Evolutionary conservation across 1,140 invertebrate genomes (phyloP).

Genomic region (Lordiphosa clarofinis): DNA sequence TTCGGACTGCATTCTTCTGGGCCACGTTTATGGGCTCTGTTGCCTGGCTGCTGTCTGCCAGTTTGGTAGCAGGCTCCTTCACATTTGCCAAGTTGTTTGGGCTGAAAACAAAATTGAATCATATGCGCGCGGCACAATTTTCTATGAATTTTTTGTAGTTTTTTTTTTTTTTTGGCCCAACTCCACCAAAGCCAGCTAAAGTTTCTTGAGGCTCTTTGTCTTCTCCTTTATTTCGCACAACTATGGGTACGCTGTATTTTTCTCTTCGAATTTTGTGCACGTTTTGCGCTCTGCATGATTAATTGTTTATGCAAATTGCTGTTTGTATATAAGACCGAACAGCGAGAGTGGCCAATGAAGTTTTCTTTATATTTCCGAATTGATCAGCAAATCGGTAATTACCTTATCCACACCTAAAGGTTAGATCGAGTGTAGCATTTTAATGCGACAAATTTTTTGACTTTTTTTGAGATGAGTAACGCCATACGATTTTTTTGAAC

Average conservation of each 20-base stretch:
- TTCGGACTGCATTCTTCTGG: slow-evolving; percentile 75
- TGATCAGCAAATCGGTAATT: too few species aligned
- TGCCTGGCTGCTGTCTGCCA: slow-evolving; percentile 12
- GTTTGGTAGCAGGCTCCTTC: slow-evolving; percentile 26
- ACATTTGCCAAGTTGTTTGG: slow-evolving; percentile 41
- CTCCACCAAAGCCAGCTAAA: too few species aligned
- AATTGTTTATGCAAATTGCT: slow-evolving; percentile 76
- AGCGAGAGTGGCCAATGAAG: background rate
- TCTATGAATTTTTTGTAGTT: slow-evolving; percentile 2
- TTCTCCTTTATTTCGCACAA: slow-evolving; percentile 18
- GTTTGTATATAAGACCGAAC: slow-evolving; percentile 48
- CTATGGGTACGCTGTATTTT: slow-evolving; percentile 46
- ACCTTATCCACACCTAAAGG: too few species aligned
- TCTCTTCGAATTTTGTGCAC: slow-evolving; percentile 62
- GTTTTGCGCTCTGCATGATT: slow-evolving; percentile 72
- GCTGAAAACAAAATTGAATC: slow-evolving; percentile 69
- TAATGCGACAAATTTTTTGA: too few species aligned
- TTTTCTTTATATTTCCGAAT: too few species aligned
- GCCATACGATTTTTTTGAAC: too few species aligned
- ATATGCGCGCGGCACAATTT: slow-evolving; percentile 65
- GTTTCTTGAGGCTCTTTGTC: background rate
- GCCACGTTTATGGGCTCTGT: slow-evolving; percentile 70
- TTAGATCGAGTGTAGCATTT: too few species aligned
- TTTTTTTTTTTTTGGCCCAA: background rate
- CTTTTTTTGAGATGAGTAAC: too few species aligned